These are phyloP conservation scores for Chromis chromis DNA, from an alignment of 2,797 vertebrate genomes.

Conservation along the genomic window DNA sequence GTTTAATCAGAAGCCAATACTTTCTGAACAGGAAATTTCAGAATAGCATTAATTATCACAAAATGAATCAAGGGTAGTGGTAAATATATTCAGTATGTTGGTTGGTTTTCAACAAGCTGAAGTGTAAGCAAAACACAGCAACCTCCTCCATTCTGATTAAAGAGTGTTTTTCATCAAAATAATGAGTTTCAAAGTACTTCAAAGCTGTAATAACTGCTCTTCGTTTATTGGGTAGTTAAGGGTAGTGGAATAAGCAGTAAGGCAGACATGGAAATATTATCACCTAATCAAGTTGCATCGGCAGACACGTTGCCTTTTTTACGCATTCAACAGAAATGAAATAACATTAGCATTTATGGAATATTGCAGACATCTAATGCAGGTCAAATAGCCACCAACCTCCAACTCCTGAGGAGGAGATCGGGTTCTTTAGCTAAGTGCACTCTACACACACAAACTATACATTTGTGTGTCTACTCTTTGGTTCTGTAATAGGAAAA, in stretches of 20 bases:
- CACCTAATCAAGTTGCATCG: not conserved
- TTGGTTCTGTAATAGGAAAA: not conserved
- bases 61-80: not conserved
- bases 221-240: not conserved
- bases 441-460: no score
- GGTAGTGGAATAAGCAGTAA: not conserved
- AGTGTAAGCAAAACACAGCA: not conserved
- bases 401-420: not conserved
- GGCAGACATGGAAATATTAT: not conserved
- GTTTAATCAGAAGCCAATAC: slow-evolving; percentile 17
- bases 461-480: no score
- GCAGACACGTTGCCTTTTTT: not conserved
- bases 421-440: not conserved
- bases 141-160: not conserved
- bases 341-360: not conserved
- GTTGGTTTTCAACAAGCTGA: not conserved
- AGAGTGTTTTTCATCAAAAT: not conserved
- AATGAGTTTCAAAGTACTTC: not conserved
- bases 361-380: not conserved
- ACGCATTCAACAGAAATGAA: not conserved
- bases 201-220: not conserved
- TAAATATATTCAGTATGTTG: slow-evolving; percentile 2
- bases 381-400: not conserved
- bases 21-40: not conserved
- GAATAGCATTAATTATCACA: slow-evolving; percentile 19